Evolutionary conservation across 2,888 invertebrate genomes (phyloP), one percentile per base, ranked within the genome.

Genomic region (Netelia inedita): DNA sequence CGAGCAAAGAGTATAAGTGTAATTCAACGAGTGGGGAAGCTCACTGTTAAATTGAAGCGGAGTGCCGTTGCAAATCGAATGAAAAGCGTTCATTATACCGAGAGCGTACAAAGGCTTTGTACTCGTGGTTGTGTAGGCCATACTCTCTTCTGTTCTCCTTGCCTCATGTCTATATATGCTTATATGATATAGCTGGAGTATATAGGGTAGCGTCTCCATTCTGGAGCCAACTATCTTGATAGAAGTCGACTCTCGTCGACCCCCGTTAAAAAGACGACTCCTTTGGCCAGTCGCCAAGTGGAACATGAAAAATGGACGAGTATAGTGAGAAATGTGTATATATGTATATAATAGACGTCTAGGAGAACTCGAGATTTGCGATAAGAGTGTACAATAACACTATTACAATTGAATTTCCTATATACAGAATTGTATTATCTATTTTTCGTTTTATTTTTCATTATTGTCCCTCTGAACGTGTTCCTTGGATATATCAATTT

Each of bases 51-150:
- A 83, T 83, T 79, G 73, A 74, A 83, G 68, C 79, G 73, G 53
- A 79, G 73, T 78, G 63, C 68, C 35, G 53, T 74, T 16, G 50
- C 55, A 61, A 83, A 83, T 83, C 73, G 74, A 83, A 83, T 83
- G 79, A 79, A 83, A 74, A 73, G 55, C 73, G 68, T 83, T 83
- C 82, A 74, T 83, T 83, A 83, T 79, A 63, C 72, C 73, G 78
- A 63, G 69, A 79, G 78, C 82, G 65, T 63, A 83, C 79, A 74
- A 73, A 74, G 28, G 28, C 28, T 28, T 28, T 28, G 82, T 83
- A 74, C 61, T 69, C 72, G 68, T 55, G 73, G 43, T 66, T 53
- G 46, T 50, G 73, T 55, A 79, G 66, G 61, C 69, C 28, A 28
- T 28, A 28, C 28, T 28, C 28, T 28, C 28, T 63, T 55, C 50